Conservation (phyloP, 2,888 invertebrate genomes). For the Plemyria rubiginata region DNA sequence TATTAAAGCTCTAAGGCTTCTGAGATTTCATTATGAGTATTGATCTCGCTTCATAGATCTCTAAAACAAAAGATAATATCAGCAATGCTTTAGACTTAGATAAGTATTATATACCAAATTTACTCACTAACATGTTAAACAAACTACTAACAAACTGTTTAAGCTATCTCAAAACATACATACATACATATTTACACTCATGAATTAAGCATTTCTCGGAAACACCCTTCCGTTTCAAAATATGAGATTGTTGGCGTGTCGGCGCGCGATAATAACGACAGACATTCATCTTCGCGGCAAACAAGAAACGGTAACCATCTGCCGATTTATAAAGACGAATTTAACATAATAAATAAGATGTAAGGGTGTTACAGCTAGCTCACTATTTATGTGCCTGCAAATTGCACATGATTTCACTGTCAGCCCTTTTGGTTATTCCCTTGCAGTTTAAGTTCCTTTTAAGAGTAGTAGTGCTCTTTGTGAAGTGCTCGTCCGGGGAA, state of each 20-base stretch:
- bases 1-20: too few relatives aligned
- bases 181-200: slow-evolving; percentile 16
- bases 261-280: slow-evolving; percentile 41
- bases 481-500: too few relatives aligned
- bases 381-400: neutral
- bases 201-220: slow-evolving; percentile 27
- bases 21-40: too few relatives aligned
- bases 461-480: too few relatives aligned
- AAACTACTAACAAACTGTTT: neutral
- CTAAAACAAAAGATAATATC: too few relatives aligned
- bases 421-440: too few relatives aligned
- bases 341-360: slow-evolving; percentile 38
- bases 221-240: slow-evolving; percentile 30
- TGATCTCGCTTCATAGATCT: too few relatives aligned
- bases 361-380: slow-evolving; percentile 7
- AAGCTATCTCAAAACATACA: slow-evolving; percentile 10
- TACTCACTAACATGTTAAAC: neutral
- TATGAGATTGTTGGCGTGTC: slow-evolving; percentile 38
- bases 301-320: slow-evolving; percentile 62
- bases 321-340: slow-evolving; percentile 47
- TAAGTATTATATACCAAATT: neutral
- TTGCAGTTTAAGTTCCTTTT: too few relatives aligned
- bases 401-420: too few relatives aligned
- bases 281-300: slow-evolving; percentile 71
- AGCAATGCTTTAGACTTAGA: too few relatives aligned